Evolutionary conservation across 2,888 invertebrate species (phyloP).

Genomic region (Ochropacha duplaris): DNA sequence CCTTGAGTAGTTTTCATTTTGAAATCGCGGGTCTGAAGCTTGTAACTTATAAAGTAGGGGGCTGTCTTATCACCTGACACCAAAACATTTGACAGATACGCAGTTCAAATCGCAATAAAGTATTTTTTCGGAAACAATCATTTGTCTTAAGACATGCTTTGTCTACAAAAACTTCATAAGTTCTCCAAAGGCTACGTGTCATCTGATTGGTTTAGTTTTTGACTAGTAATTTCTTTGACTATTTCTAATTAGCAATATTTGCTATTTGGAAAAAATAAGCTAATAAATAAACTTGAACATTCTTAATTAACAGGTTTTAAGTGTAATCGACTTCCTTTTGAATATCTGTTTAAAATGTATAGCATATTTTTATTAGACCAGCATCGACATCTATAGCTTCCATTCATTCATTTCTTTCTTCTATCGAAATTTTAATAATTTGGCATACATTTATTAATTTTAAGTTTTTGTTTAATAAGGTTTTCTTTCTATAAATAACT

Average conservation of each 20-base stretch:
- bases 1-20: too few relatives aligned
- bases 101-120: background rate
- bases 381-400: too few relatives aligned
- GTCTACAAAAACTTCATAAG: background rate
- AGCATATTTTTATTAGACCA: too few relatives aligned
- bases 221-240: background rate
- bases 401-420: too few relatives aligned
- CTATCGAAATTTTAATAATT: too few relatives aligned
- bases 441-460: too few relatives aligned
- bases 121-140: background rate
- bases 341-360: too few relatives aligned
- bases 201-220: background rate
- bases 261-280: too few relatives aligned
- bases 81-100: background rate
- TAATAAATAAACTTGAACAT: background rate
- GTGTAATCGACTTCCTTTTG: too few relatives aligned
- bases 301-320: background rate
- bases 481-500: too few relatives aligned
- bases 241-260: background rate
- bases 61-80: background rate
- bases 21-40: too few relatives aligned
- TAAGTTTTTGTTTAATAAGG: too few relatives aligned
- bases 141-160: background rate
- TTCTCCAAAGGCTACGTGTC: background rate
- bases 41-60: background rate